Evolutionary conservation across 2,797 vertebrate genomes (phyloP).

Genomic region (Pseudopleuronectes americanus): DNA sequence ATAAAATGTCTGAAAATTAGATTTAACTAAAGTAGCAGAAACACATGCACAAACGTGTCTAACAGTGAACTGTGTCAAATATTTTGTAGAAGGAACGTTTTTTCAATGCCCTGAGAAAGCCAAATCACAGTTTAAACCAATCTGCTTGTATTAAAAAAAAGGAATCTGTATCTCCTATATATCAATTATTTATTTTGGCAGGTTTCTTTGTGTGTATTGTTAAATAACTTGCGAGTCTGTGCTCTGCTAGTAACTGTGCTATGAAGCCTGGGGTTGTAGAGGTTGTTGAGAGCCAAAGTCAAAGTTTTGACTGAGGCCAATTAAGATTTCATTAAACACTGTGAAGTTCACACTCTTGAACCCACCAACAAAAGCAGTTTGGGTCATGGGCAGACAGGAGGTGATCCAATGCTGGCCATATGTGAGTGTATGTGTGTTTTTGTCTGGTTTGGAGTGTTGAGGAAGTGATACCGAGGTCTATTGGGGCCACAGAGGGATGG

Average conservation of each 20-base stretch:
- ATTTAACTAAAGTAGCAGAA: background rate
- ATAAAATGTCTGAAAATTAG: too few species aligned
- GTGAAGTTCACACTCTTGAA: constrained; percentile 21
- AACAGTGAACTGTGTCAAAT: background rate
- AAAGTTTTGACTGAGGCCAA: constrained; percentile 6
- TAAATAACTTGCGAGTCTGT: background rate
- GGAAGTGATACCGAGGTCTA: constrained; percentile 40
- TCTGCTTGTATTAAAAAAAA: background rate
- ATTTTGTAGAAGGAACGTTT: background rate
- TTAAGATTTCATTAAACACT: constrained; percentile 4
- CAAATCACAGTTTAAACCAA: background rate
- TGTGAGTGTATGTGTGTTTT: constrained; percentile 15
- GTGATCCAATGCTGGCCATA: constrained; percentile 12
- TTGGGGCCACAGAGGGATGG: constrained; percentile 51
- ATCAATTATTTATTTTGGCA: background rate
- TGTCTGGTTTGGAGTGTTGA: constrained; percentile 1
- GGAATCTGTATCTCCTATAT: background rate
- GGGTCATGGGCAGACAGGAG: constrained; percentile 29
- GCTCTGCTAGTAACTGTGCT: background rate
- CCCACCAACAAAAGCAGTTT: background rate
- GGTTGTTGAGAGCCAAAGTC: background rate
- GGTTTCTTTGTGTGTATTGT: background rate
- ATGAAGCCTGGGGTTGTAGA: background rate
- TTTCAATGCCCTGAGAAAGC: background rate
- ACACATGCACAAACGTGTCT: background rate